Evolutionary conservation across 2,113 vertebrate species (phyloP).

Genomic region (Aegotheles bennettii): DNA sequence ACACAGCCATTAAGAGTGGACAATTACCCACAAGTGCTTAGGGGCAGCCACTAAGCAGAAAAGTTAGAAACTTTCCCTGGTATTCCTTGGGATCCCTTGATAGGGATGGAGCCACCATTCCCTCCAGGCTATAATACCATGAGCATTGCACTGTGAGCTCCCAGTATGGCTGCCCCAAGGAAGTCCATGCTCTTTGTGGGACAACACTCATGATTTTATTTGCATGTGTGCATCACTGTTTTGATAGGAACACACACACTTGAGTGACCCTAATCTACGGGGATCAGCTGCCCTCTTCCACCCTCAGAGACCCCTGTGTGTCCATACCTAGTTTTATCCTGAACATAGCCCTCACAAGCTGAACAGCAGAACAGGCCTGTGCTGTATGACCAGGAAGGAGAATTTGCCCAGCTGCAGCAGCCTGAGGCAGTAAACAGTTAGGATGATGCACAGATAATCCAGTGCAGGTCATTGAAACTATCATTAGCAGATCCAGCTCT

Average conservation of each 20-base stretch:
- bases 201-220: background rate
- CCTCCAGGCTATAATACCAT: background rate
- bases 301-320: background rate
- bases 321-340: background rate
- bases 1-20: background rate
- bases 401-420: background rate
- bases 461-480: background rate
- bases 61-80: background rate
- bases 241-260: background rate
- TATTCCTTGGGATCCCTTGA: background rate
- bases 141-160: accelerated
- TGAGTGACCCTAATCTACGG: background rate
- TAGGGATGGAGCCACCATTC: background rate
- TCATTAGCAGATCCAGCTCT: background rate
- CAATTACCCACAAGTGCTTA: background rate
- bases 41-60: background rate
- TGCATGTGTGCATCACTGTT: background rate
- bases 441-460: background rate
- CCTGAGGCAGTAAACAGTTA: background rate
- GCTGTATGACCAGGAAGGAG: background rate
- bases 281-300: background rate
- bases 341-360: background rate
- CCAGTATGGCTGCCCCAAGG: background rate
- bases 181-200: background rate
- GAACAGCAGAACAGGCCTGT: background rate